Percentiles rank a stretch among this genome's conserved stretches.
Conservation (phyloP, 2,888 invertebrate species). For the Tiliacea aurago region DNA sequence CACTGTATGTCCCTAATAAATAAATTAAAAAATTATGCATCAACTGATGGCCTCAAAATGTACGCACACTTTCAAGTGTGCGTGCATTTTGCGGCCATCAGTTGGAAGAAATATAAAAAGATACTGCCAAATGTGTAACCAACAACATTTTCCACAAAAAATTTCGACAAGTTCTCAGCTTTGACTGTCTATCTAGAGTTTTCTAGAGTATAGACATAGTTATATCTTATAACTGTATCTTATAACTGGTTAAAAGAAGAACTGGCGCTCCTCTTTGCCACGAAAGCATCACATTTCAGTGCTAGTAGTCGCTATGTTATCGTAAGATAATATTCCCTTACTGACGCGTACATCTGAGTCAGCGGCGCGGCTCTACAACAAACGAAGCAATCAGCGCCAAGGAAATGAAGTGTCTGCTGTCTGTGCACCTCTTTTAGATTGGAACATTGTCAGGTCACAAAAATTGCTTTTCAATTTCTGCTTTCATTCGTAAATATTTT, state of each 20-base stretch:
- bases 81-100: no score
- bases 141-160: no score
- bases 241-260: neutral
- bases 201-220: no score
- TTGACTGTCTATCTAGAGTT: no score
- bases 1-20: no score
- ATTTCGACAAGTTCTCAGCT: no score
- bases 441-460: neutral
- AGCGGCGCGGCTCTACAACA: conserved; percentile 23
- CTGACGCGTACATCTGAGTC: conserved; percentile 14
- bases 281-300: conserved; percentile 37
- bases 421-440: conserved; percentile 24
- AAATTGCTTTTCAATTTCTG: conserved; percentile 2
- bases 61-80: no score
- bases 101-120: no score
- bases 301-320: conserved; percentile 31
- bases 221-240: no score
- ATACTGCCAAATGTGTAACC: no score
- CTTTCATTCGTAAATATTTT: conserved; percentile 1
- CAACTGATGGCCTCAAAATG: no score
- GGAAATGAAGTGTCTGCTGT: conserved; percentile 41
- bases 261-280: neutral
- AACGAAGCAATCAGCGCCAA: conserved; percentile 36
- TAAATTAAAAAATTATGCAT: no score
- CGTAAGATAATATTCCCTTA: conserved; percentile 42